phyloP scores from a whole-genome alignment of 1,140 invertebrate species.

The Psilanteris sp. region DNA sequence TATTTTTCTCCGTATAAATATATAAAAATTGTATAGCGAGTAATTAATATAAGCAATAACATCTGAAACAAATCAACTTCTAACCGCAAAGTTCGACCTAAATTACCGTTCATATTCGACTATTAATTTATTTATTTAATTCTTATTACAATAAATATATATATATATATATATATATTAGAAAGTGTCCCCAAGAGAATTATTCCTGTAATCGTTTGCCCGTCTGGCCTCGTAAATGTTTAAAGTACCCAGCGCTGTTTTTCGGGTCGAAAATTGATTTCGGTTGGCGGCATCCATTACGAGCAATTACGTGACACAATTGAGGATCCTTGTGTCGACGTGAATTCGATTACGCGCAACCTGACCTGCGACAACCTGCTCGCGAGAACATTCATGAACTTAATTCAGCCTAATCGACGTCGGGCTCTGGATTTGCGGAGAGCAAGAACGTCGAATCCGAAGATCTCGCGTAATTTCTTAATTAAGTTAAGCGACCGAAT shows the following conservation, averaged over 20 bases:
- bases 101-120: too few relatives aligned
- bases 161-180: too few relatives aligned
- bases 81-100: too few relatives aligned
- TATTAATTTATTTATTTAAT: too few relatives aligned
- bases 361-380: slow-evolving; percentile 60
- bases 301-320: slow-evolving; percentile 58
- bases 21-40: too few relatives aligned
- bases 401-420: slow-evolving; percentile 72
- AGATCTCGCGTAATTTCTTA: slow-evolving; percentile 51
- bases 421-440: slow-evolving; percentile 32
- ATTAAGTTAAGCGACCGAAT: slow-evolving; percentile 40
- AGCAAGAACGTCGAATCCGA: slow-evolving; percentile 54
- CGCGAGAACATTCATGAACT: slow-evolving; percentile 57
- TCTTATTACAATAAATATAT: too few relatives aligned
- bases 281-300: slow-evolving; percentile 39
- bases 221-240: slow-evolving; percentile 18
- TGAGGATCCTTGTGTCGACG: slow-evolving; percentile 52
- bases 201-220: slow-evolving; percentile 8
- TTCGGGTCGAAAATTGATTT: slow-evolving; percentile 38
- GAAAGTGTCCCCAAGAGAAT: slow-evolving; percentile 15
- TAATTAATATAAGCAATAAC: too few relatives aligned
- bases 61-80: too few relatives aligned
- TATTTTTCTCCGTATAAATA: too few relatives aligned
- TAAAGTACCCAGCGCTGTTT: slow-evolving; percentile 6
- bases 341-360: slow-evolving; percentile 58